Evolutionary conservation across 2,888 invertebrate genomes (phyloP), one percentile per base, ranked within the genome.

Genomic region (Drosophila picticornis): DNA sequence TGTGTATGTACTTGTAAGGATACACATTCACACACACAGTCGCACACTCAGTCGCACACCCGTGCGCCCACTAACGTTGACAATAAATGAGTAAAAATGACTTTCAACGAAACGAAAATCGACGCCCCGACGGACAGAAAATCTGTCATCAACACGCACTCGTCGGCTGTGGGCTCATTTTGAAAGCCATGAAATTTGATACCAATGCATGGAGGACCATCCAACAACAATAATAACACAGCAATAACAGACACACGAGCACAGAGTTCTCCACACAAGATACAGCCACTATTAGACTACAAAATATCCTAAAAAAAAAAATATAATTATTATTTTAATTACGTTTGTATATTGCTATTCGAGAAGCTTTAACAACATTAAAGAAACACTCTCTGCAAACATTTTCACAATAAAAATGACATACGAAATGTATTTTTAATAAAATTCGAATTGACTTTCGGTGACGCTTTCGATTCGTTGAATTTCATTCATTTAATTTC

Each of bases 21-120:
- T 80, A 86, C 72, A 81, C 64, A 73, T 70, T 70, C 65, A 65
- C 34, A 55, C 27, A 62, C 22, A 61, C 27, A 43, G 16, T 7
- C 36, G 13, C 46, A 13, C 29, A 46, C 38, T 10, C 40, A 48
- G 27, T 9, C 43, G 48, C 65, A 81, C 62, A 72, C 65, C 62
- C 60, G 68, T 61, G 73, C 55, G 69, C 67, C 72, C 71, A 89
- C 87, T 87, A 81, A 80, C 85, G 89, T 77, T 80, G 90, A 88
- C 87, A 90, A 85, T 88, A 88, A 88, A 90, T 88, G 90, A 90
- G 88, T 88, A 88, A 90, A 88, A 88, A 86, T 88, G 86, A 88
- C 88, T 90, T 84, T 86, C 84, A 90, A 88, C 90, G 77, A 88
- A 85, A 85, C 80, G 85, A 89, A 87, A 85, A 87, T 83, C 78